Conservation (phyloP, 2,797 vertebrate genomes). For the Acrossocheilus fasciatus region DNA sequence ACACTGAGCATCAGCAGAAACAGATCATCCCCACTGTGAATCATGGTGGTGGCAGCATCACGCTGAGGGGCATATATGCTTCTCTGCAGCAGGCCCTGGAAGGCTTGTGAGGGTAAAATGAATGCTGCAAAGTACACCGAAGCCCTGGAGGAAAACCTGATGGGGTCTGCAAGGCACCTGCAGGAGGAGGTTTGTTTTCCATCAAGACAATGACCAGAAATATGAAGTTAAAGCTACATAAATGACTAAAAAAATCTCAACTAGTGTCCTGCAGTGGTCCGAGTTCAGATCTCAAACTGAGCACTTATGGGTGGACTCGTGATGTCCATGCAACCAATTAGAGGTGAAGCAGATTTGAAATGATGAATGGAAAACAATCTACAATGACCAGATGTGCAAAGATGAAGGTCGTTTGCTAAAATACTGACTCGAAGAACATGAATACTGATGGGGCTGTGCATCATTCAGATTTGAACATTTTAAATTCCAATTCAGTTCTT, state of each 20-base stretch:
- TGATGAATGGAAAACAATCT: background rate
- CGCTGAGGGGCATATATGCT: constrained; percentile 30
- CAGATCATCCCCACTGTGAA: constrained; percentile 26
- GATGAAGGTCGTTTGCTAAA: background rate
- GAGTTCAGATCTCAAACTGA: background rate
- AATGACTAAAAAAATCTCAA: background rate
- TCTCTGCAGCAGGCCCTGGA: constrained; percentile 15
- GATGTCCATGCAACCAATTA: background rate
- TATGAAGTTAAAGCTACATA: background rate
- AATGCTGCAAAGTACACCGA: constrained; percentile 6
- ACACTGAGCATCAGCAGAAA: constrained; percentile 24
- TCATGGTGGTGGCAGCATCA: constrained; percentile 20
- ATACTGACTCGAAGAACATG: background rate
- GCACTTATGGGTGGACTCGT: background rate
- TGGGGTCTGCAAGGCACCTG: constrained; percentile 5
- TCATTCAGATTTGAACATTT: background rate
- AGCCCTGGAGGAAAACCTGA: constrained; percentile 13
- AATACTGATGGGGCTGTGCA: no score
- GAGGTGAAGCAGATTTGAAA: background rate
- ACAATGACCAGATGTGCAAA: no score
- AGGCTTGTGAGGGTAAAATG: constrained; percentile 18
- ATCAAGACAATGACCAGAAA: constrained; percentile 19
- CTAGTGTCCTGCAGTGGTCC: background rate
- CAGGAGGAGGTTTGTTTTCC: constrained; percentile 13
- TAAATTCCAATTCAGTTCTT: background rate